These are phyloP conservation scores for Camelus bactrianus DNA, from an alignment of 2,113 vertebrate species.

Conservation along the genomic window DNA sequence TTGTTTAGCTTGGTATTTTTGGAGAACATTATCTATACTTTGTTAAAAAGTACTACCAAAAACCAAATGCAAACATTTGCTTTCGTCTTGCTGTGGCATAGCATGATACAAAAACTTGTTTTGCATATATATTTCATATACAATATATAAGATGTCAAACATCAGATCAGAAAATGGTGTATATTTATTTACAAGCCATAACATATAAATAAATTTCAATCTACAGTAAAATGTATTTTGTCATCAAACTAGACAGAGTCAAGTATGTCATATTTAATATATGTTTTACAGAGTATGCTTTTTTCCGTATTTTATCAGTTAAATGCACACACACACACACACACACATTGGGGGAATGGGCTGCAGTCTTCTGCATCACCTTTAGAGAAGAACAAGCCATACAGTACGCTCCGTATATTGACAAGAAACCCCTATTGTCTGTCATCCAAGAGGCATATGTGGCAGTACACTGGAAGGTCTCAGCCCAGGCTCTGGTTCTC, in stretches of 20 bases:
- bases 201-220: background rate
- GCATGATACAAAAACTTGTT: background rate
- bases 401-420: background rate
- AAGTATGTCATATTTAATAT: background rate
- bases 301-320: background rate
- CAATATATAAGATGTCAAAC: background rate
- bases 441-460: background rate
- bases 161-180: background rate
- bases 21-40: background rate
- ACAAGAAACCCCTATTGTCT: background rate
- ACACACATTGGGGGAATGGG: background rate
- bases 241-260: background rate
- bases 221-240: background rate
- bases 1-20: no score
- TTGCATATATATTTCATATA: background rate
- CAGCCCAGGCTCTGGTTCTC: background rate
- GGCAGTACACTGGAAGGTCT: background rate
- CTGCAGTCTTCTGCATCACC: accelerated
- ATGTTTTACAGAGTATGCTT: background rate
- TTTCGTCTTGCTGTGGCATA: background rate
- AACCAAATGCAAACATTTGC: background rate
- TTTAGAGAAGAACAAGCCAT: background rate
- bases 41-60: background rate
- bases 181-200: background rate
- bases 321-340: no score